phyloP scores from a whole-genome alignment of 2,888 invertebrate species.

The Pseudoips prasinana region DNA sequence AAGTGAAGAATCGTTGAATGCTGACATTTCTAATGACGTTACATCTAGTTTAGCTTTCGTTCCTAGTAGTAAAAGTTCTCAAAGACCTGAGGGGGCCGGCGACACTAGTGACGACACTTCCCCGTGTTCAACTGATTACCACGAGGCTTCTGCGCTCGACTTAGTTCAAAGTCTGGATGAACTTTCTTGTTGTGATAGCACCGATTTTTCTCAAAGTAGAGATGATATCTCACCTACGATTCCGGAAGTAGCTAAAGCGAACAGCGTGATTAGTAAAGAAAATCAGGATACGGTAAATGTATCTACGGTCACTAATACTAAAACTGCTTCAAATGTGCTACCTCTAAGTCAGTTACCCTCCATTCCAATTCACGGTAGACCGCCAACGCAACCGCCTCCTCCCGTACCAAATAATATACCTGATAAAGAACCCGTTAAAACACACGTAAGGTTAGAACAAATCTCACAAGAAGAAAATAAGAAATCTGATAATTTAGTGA shows the following conservation, averaged over 20 bases:
- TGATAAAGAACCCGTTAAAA: constrained; percentile 20
- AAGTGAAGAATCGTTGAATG: constrained; percentile 71
- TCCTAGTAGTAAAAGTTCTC: constrained; percentile 72
- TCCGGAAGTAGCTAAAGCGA: constrained; percentile 36
- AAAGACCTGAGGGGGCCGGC: constrained; percentile 52
- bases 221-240: constrained; percentile 58
- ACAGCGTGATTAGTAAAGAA: constrained; percentile 24
- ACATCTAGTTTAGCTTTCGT: constrained; percentile 76
- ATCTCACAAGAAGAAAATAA: constrained; percentile 24
- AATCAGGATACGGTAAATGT: constrained; percentile 21
- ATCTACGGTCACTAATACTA: constrained; percentile 33
- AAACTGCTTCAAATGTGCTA: constrained; percentile 45
- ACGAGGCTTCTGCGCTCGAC: constrained; percentile 74
- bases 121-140: constrained; percentile 75
- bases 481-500: constrained; percentile 21
- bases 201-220: constrained; percentile 73
- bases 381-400: constrained; percentile 43
- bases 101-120: constrained; percentile 74
- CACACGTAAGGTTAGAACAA: constrained; percentile 25
- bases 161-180: constrained; percentile 68
- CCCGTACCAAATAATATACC: constrained; percentile 36
- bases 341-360: constrained; percentile 60
- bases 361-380: constrained; percentile 59
- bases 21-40: constrained; percentile 70
- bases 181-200: constrained; percentile 66